Conservation (phyloP, 2,888 invertebrate species). For the Crossocerus cetratus region DNA sequence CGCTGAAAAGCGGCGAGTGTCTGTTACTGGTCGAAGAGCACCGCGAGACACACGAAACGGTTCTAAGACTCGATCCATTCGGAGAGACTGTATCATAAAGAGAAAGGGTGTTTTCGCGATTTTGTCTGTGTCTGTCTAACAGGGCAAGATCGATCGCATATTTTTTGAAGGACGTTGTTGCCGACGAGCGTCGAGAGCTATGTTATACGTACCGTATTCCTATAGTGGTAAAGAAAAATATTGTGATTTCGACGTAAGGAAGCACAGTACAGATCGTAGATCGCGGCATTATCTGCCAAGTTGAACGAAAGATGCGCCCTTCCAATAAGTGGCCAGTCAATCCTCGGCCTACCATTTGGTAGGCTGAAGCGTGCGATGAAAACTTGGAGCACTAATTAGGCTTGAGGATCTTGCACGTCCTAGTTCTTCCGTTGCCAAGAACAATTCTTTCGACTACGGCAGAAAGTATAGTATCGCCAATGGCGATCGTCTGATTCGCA, state of each 20-base stretch:
- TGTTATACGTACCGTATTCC: slow-evolving; percentile 31
- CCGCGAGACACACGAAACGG: slow-evolving; percentile 6
- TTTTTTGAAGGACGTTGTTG: slow-evolving; percentile 30
- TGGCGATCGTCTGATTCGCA: neutral
- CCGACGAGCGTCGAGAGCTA: slow-evolving; percentile 19
- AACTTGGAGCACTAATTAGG: neutral
- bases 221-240: slow-evolving; percentile 22
- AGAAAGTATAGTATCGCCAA: neutral
- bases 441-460: neutral
- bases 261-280: slow-evolving; percentile 8
- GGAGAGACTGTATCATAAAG: slow-evolving; percentile 34
- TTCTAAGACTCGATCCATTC: slow-evolving; percentile 18
- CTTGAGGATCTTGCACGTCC: neutral
- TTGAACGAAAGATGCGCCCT: slow-evolving; percentile 10
- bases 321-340: neutral
- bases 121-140: slow-evolving; percentile 4
- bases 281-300: slow-evolving; percentile 15
- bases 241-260: slow-evolving; percentile 40
- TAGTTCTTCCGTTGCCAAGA: neutral
- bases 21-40: neutral
- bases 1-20: slow-evolving; percentile 12
- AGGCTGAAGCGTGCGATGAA: neutral
- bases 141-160: slow-evolving; percentile 17
- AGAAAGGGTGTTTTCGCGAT: slow-evolving; percentile 14
- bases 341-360: neutral